Percentiles rank a stretch among this genome's conserved stretches.
Conservation (phyloP, 1,140 invertebrate species). For the Drosophila murphyi region DNA sequence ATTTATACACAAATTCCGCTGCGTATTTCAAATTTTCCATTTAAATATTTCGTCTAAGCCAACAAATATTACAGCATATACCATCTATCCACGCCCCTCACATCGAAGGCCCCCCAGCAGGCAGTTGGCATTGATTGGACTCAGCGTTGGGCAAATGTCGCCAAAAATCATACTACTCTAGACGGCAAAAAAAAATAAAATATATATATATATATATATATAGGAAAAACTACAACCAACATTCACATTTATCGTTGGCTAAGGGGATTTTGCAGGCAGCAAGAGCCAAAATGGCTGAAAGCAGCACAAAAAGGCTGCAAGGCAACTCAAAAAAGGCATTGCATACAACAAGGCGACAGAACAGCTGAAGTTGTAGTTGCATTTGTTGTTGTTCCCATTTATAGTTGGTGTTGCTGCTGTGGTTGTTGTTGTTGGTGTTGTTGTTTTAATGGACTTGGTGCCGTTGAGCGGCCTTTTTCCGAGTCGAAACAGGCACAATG, state of each 20-base stretch:
- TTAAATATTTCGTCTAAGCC: neutral
- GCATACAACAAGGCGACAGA: conserved; percentile 41
- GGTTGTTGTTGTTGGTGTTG: conserved; percentile 10
- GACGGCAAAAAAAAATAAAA: neutral
- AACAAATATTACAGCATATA: neutral
- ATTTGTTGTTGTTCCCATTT: conserved; percentile 6
- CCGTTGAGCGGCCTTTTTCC: conserved; percentile 37
- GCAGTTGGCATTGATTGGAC: conserved; percentile 55
- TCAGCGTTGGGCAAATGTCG: conserved; percentile 34
- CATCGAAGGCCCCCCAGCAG: conserved; percentile 3
- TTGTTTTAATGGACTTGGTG: conserved; percentile 43
- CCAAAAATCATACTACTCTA: conserved; percentile 23
- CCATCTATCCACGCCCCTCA: neutral
- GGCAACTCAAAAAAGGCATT: conserved; percentile 32
- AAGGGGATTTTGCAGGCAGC: neutral
- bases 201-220: no score
- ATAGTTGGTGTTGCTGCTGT: neutral
- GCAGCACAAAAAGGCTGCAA: conserved; percentile 50
- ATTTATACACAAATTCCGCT: no score
- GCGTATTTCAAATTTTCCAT: no score
- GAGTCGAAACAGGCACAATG: conserved; percentile 8
- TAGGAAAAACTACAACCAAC: conserved; percentile 6
- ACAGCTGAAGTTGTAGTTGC: conserved; percentile 1
- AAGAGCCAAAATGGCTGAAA: conserved; percentile 10
- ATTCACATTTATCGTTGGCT: conserved; percentile 9